Evolutionary conservation across 2,113 vertebrate genomes (phyloP), one percentile per base, ranked within the genome.

Genomic region (Saccopteryx leptura): DNA sequence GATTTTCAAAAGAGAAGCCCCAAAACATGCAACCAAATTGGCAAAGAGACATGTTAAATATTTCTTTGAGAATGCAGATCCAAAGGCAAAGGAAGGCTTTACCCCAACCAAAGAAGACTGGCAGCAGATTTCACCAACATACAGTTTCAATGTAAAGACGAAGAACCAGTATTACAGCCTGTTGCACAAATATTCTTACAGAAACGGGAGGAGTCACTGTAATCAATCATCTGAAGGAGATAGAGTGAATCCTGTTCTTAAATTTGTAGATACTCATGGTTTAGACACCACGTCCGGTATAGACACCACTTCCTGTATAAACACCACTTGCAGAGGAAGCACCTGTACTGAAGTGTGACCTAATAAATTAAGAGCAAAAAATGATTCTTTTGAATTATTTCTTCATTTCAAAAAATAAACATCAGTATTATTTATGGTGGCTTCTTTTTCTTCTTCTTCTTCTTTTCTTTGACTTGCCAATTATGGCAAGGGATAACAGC

Each of bases 1-100:
- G 50, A 85, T 98, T 46, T 89, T 99, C 26, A 78, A 98, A 33
- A 92, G 0, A 24, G 96, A 98, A 52, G 94, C 98, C 7, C 23
- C 88, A 0, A 96, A 98, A 50, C 98, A 99, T 1, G 99, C 99
- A 54, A 84, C 76, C 2, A 61, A 93, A 28, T 93, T 99, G 52
- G 99, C 99, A 5, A 96, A 98, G 61, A 98, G 97, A 61, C 99
- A 99, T 87, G 10, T 97, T 0, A 97, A 96, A 10, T 98, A 96
- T 91, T 99, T 99, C 97, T 99, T 99, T 96, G 95, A 98, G 69
- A 1, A 2, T 50, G 91, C n/a, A 0, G 9, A n/a, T 0, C 97
- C 96, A 10, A 28, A 46, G 33, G 39, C 39, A 39, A 39, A 39
- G 39, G 4, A 75, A 0, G 79, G 96, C 89, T 33, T 39, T 0